Conservation (phyloP, 92 coral and sea anemone species). For the Chrysogorgia sp. region DNA sequence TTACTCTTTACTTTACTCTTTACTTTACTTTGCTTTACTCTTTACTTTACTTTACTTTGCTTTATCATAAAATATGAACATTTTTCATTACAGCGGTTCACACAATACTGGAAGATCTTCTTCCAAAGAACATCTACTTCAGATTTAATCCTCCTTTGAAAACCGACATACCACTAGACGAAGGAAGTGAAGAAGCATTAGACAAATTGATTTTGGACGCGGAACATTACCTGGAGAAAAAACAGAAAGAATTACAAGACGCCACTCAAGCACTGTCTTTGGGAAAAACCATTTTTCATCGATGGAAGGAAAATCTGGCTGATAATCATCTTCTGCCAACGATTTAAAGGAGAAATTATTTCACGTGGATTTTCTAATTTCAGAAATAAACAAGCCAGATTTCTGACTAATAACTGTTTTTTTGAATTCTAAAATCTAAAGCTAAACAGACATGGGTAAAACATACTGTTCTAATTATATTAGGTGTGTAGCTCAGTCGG, state of each 20-base stretch:
- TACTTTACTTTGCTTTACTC: background rate
- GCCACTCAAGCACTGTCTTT: slow-evolving; percentile 63
- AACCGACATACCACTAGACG: slow-evolving; percentile 89
- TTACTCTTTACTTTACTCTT: too few relatives aligned
- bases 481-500: too few relatives aligned
- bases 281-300: slow-evolving; percentile 61
- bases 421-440: too few relatives aligned
- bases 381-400: too few relatives aligned
- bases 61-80: background rate
- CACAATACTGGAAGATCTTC: slow-evolving; percentile 81
- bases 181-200: slow-evolving; percentile 70
- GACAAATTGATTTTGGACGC: slow-evolving; percentile 85
- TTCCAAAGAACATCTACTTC: slow-evolving; percentile 78
- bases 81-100: slow-evolving; percentile 74
- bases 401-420: too few relatives aligned
- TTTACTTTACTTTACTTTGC: background rate
- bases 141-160: slow-evolving; percentile 86
- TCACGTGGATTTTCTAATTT: too few relatives aligned
- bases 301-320: slow-evolving; percentile 58
- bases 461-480: too few relatives aligned
- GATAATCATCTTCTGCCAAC: slow-evolving; percentile 9
- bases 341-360: background rate
- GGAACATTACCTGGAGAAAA: slow-evolving; percentile 74
- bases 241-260: slow-evolving; percentile 52
- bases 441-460: too few relatives aligned